Percentiles rank a stretch among this genome's conserved stretches.
Conservation (phyloP, 2,888 invertebrate genomes). For the Thera britannica region DNA sequence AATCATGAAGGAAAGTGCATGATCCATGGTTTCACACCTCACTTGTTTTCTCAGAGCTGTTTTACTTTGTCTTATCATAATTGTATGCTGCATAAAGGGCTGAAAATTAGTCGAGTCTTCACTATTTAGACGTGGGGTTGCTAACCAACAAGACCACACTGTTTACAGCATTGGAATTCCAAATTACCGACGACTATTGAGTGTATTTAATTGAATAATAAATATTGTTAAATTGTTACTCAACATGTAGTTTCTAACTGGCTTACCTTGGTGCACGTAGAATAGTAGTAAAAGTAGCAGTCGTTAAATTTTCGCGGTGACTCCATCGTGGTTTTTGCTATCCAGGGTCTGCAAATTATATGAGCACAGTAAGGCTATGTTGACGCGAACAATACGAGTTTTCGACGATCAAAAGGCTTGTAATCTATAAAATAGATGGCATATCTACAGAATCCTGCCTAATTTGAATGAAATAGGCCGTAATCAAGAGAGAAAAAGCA, state of each 20-base stretch:
- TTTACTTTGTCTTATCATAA: neutral
- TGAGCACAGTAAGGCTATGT: conserved; percentile 39
- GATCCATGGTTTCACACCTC: neutral
- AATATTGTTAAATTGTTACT: conserved; percentile 13
- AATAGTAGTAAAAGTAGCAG: conserved; percentile 95
- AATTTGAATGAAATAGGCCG: conserved; percentile 46
- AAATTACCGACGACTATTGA: conserved; percentile 4
- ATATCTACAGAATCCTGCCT: conserved; percentile 12
- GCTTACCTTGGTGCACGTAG: conserved; percentile 92
- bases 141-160: conserved; percentile 28
- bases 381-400: conserved; percentile 43
- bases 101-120: neutral
- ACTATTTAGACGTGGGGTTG: conserved; percentile 8
- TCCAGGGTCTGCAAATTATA: conserved; percentile 71
- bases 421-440: conserved; percentile 10
- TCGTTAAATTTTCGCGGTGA: conserved; percentile 91
- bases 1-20: neutral
- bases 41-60: neutral
- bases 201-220: neutral
- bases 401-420: neutral
- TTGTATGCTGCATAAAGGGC: neutral
- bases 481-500: conserved; percentile 57
- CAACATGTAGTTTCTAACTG: conserved; percentile 25
- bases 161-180: conserved; percentile 16
- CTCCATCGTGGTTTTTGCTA: conserved; percentile 84